A percentile compares a stretch with the other conserved stretches of the same genome.
phyloP scores from a whole-genome alignment of 53 echinoderm and acorn worm genomes.

The Patiria pectinifera region DNA sequence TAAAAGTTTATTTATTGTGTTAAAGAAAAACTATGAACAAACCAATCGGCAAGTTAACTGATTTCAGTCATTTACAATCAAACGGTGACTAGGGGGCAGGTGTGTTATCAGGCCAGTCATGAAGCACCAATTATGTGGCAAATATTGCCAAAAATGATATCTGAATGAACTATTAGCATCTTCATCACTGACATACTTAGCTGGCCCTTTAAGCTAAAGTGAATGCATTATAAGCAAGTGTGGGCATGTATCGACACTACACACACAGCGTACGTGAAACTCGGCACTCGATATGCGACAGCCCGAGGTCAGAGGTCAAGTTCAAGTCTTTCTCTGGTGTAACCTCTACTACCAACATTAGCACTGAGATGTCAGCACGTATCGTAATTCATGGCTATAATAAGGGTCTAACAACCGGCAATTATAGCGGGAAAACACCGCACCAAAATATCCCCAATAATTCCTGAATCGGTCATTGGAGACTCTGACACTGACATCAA shows the following conservation, averaged over 20 bases:
- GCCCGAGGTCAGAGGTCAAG: slow-evolving; percentile 30
- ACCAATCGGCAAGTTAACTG: not conserved
- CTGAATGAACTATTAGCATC: too few relatives aligned
- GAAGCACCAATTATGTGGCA: too few relatives aligned
- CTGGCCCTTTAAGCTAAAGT: too few relatives aligned
- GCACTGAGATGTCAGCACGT: slow-evolving; percentile 24
- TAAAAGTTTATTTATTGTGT: not conserved
- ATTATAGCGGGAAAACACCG: slow-evolving; percentile 32
- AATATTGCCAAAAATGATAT: too few relatives aligned
- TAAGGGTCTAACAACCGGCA: slow-evolving; percentile 22
- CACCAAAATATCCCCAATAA: slow-evolving; percentile 46
- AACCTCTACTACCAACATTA: slow-evolving; percentile 40
- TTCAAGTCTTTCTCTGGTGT: slow-evolving; percentile 39
- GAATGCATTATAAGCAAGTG: too few relatives aligned
- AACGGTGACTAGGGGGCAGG: too few relatives aligned
- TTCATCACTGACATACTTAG: too few relatives aligned
- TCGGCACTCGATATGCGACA: slow-evolving; percentile 9
- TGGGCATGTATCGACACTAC: not conserved
- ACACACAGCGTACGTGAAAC: not conserved
- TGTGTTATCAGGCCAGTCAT: not conserved
- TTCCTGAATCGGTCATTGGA: slow-evolving; percentile 48
- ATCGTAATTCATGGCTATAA: slow-evolving; percentile 47
- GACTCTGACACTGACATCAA: not conserved
- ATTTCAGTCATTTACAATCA: not conserved
- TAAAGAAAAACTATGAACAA: not conserved